Conservation (phyloP, 2,797 vertebrate genomes). For the Prionace glauca region DNA sequence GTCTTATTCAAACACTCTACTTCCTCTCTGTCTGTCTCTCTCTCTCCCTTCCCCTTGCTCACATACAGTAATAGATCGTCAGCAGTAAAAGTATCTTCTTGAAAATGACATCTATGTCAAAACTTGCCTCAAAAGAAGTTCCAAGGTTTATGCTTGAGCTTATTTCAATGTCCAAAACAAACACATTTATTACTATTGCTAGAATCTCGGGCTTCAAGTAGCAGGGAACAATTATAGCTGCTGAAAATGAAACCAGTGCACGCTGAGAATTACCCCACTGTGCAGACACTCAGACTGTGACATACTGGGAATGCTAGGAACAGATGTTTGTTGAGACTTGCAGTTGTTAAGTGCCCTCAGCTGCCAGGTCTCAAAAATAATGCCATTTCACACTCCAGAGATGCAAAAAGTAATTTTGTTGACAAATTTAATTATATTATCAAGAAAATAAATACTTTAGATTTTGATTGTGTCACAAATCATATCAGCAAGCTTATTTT, state of each 20-base stretch:
- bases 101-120: not conserved
- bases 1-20: not conserved
- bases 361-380: constrained; percentile 7
- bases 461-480: not conserved
- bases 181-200: not conserved
- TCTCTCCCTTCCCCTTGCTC: not conserved
- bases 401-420: not conserved
- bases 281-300: constrained; percentile 33
- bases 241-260: constrained; percentile 21
- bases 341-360: constrained; percentile 22
- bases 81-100: not conserved
- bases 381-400: not conserved
- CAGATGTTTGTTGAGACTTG: constrained; percentile 31
- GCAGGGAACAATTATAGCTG: not conserved
- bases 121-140: not conserved
- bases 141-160: not conserved
- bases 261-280: constrained; percentile 15
- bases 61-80: not conserved
- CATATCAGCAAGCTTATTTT: not conserved
- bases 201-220: not conserved
- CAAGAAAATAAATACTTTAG: not conserved
- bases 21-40: not conserved
- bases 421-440: constrained; percentile 8
- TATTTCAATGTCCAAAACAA: not conserved
- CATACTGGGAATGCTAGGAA: constrained; percentile 24